Evolutionary conservation across 2,113 vertebrate species (phyloP).

Genomic region (Engystomops pustulosus): DNA sequence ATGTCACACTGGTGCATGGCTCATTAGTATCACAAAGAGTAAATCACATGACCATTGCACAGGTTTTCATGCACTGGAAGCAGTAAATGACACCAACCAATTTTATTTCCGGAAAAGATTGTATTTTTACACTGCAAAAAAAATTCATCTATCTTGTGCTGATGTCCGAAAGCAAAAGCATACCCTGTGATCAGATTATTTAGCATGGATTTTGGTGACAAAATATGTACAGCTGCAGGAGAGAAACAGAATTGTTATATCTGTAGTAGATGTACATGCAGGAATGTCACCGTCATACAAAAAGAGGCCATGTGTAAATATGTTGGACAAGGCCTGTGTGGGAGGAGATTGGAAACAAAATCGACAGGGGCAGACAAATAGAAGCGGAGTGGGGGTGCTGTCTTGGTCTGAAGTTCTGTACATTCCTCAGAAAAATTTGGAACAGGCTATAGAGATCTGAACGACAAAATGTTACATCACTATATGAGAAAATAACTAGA

Average conservation of each 20-base stretch:
- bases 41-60: too few relatives aligned
- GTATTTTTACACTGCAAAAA: too few relatives aligned
- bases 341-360: constrained; percentile 4
- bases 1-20: too few relatives aligned
- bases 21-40: too few relatives aligned
- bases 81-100: too few relatives aligned
- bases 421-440: constrained; percentile 35
- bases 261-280: background rate
- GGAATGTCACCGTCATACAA: background rate
- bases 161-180: too few relatives aligned
- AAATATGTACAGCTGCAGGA: too few relatives aligned
- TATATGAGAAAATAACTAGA: background rate
- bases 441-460: background rate
- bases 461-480: background rate
- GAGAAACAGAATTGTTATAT: background rate
- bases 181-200: too few relatives aligned
- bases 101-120: too few relatives aligned
- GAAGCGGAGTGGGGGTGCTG: constrained; percentile 37
- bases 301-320: background rate
- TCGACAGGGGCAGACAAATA: constrained; percentile 8
- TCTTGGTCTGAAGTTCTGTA: constrained; percentile 35
- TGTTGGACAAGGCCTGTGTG: background rate
- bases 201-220: too few relatives aligned
- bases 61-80: too few relatives aligned
- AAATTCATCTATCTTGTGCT: too few relatives aligned